Conservation (phyloP, 1,140 invertebrate species). For the Drosophila melanogaster region Release_6_plus_ISO1_MT NT_033777.3:17084501-17085000, state of each 20-base stretch:
- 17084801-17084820: constrained; percentile 68
- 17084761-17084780: constrained; percentile 21
- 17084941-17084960: no score
- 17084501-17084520: constrained; percentile 57
- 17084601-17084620: not conserved
- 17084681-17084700: constrained; percentile 39
- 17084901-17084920: no score
- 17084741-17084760: constrained; percentile 25
- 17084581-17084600: constrained; percentile 59
- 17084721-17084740: constrained; percentile 26
- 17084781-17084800: constrained; percentile 48
- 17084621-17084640: constrained; percentile 54
- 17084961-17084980: no score
- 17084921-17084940: no score
- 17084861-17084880: no score
- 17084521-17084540: constrained; percentile 10
- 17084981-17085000: no score
- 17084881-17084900: no score
- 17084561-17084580: constrained; percentile 6
- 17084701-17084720: constrained; percentile 48
- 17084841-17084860: no score
- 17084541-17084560: constrained; percentile 8
- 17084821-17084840: constrained; percentile 12
- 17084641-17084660: constrained; percentile 34
- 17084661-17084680: constrained; percentile 24